These are phyloP conservation scores for Trachelus stipa DNA, from an alignment of 2,888 invertebrate species.

Conservation along the genomic window DNA sequence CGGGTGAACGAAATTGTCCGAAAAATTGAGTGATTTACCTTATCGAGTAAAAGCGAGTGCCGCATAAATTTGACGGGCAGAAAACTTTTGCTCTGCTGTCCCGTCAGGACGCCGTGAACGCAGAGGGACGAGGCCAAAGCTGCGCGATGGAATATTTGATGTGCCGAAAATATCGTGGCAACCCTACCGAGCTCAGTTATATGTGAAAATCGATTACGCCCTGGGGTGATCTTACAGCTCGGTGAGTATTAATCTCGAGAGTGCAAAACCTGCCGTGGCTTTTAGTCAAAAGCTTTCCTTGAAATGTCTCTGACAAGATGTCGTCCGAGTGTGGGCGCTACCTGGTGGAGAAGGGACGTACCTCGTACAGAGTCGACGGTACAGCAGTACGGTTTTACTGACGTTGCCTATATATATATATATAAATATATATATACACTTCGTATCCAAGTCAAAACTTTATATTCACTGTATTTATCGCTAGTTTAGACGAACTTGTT, in stretches of 20 bases:
- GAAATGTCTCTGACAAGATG: not conserved
- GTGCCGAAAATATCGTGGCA: not conserved
- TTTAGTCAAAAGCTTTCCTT: not conserved
- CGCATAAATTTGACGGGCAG: slow-evolving; percentile 37
- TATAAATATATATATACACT: not conserved
- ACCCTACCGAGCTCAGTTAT: not conserved
- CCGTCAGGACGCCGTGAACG: slow-evolving; percentile 22
- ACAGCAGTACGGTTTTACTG: not conserved
- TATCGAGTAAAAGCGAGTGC: slow-evolving; percentile 31
- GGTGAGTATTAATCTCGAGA: not conserved
- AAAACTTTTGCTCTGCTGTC: slow-evolving; percentile 34
- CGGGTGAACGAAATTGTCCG: not conserved
- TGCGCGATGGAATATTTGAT: slow-evolving; percentile 6
- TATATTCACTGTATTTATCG: not conserved
- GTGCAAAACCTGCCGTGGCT: not conserved
- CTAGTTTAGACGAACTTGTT: not conserved
- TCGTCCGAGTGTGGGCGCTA: not conserved
- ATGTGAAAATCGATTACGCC: not conserved
- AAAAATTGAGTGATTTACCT: slow-evolving; percentile 27
- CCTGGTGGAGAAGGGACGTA: not conserved
- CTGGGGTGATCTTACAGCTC: not conserved
- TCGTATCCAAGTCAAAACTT: not conserved
- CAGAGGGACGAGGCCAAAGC: slow-evolving; percentile 17
- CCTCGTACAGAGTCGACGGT: not conserved
- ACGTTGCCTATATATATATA: too few relatives aligned